Conservation (phyloP, 2,113 vertebrate genomes). For the Tiliqua scincoides region DNA sequence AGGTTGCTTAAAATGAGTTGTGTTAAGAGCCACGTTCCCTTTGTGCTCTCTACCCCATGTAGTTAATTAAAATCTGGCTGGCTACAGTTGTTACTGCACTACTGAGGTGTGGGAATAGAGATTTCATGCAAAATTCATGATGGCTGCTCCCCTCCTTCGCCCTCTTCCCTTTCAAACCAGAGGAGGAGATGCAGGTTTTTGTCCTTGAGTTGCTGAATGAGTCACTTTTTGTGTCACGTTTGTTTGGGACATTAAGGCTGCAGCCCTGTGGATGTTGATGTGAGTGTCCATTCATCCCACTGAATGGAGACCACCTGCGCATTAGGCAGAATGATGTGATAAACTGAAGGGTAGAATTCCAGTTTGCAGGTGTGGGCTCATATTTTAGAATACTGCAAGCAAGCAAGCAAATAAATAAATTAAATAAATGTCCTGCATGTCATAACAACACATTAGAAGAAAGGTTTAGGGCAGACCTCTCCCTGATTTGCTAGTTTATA, state of each 20-base stretch:
- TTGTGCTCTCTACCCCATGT: background rate
- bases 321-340: no score
- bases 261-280: background rate
- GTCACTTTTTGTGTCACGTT: fast-evolving
- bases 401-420: no score
- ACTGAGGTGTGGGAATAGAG: background rate
- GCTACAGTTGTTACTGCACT: background rate
- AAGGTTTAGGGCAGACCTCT: no score
- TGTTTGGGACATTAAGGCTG: background rate
- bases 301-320: background rate
- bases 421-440: no score
- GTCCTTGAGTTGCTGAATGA: fast-evolving
- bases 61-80: background rate
- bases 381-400: background rate
- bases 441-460: no score
- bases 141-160: fast-evolving
- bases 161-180: background rate
- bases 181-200: background rate
- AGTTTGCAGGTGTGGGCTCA: fast-evolving
- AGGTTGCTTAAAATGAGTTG: background rate
- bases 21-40: background rate
- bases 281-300: background rate
- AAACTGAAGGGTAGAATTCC: no score
- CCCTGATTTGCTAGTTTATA: no score
- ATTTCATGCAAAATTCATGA: background rate